Evolutionary conservation across 23 tunicate species (phyloP).

Genomic region (Halocynthia roretzi): DNA sequence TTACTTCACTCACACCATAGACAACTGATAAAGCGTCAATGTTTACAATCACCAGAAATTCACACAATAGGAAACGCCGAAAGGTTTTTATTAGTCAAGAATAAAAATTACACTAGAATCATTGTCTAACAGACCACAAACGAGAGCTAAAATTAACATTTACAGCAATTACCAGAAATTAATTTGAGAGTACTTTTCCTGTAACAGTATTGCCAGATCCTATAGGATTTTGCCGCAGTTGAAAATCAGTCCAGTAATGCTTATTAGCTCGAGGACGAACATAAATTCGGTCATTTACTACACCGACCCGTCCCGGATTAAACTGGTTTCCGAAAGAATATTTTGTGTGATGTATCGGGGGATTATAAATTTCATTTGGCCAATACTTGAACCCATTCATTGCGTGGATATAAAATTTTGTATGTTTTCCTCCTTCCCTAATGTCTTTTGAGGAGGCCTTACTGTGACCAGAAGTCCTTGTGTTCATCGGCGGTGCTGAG

Average conservation of each 20-base stretch:
- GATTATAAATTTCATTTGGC: slow-evolving; percentile 63
- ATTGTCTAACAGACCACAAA: no score
- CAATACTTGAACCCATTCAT: slow-evolving; percentile 79
- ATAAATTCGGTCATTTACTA: slow-evolving; percentile 76
- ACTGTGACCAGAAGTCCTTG: not conserved
- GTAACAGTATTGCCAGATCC: slow-evolving; percentile 73
- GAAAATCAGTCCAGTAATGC: slow-evolving; percentile 89
- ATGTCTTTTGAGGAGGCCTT: not conserved
- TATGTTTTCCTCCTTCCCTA: slow-evolving; percentile 30
- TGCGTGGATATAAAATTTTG: slow-evolving; percentile 79
- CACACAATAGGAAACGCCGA: no score
- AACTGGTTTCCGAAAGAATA: slow-evolving; percentile 75
- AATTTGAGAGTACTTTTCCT: slow-evolving; percentile 44
- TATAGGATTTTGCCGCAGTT: slow-evolving; percentile 74
- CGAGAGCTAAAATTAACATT: no score
- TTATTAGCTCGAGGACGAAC: slow-evolving; percentile 61
- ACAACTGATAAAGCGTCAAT: no score
- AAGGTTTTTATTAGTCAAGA: no score
- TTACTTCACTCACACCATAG: no score
- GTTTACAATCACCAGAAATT: no score
- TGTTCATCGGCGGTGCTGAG: no score
- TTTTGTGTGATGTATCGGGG: slow-evolving; percentile 54
- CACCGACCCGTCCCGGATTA: slow-evolving; percentile 76
- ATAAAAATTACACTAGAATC: no score
- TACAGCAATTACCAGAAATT: not conserved